A percentile compares a stretch with the other conserved stretches of the same genome.
These are phyloP conservation scores for Channa striata DNA, from an alignment of 2,797 vertebrate genomes.

Conservation along the genomic window DNA sequence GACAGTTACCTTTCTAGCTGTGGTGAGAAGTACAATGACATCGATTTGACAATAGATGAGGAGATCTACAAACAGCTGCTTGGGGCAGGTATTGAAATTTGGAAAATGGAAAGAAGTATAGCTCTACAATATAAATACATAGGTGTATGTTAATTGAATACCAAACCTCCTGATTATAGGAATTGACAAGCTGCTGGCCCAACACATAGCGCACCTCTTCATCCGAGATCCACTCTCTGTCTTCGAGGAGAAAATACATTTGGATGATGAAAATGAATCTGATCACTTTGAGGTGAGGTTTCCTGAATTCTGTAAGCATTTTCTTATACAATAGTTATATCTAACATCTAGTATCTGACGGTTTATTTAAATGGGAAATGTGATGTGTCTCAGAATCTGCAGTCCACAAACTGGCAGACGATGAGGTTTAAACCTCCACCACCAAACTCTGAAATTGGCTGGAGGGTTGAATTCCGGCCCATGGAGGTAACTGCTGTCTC, in stretches of 20 bases:
- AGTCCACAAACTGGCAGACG: conserved; percentile 99
- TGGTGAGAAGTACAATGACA: conserved; percentile 98
- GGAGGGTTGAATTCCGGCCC: conserved; percentile 98
- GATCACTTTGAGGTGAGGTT: conserved; percentile 96
- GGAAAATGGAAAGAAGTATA: neutral
- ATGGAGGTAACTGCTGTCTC: conserved; percentile 90
- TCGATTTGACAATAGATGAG: conserved; percentile 94
- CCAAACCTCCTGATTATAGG: conserved; percentile 80
- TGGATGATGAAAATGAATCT: conserved; percentile 97
- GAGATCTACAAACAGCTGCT: conserved; percentile 93
- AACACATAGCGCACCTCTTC: conserved; percentile 98
- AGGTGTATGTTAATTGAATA: neutral
- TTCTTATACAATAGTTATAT: neutral
- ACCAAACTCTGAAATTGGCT: conserved; percentile 98
- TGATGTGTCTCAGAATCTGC: conserved; percentile 90
- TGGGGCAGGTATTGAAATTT: conserved; percentile 85
- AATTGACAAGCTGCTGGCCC: conserved; percentile 96
- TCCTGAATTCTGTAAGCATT: neutral
- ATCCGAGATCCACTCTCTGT: conserved; percentile 96
- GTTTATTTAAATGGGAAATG: neutral
- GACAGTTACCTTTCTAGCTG: conserved; percentile 98
- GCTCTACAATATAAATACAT: neutral
- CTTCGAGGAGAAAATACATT: conserved; percentile 95
- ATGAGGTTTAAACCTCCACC: conserved; percentile 99
- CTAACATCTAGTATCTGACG: neutral